phyloP scores from a whole-genome alignment of 2,797 vertebrate genomes.

The Euphonia xanthogaster region DNA sequence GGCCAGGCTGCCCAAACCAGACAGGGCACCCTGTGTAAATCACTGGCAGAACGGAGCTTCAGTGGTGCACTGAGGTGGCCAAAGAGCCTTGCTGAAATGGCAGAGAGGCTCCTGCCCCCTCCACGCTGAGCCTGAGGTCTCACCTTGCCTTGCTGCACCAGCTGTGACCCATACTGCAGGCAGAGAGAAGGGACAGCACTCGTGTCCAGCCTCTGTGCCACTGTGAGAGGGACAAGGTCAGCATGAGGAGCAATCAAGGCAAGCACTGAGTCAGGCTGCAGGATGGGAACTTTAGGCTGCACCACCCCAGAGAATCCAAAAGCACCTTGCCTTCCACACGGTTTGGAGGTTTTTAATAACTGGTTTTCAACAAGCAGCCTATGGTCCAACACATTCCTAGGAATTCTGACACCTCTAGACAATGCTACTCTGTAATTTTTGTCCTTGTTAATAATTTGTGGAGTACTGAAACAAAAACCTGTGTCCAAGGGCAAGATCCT shows the following conservation, averaged over 20 bases:
- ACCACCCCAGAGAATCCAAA: background rate
- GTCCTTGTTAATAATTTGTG: background rate
- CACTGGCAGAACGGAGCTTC: accelerated
- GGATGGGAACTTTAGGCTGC: background rate
- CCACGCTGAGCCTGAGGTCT: background rate
- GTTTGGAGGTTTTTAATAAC: background rate
- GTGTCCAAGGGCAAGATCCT: background rate
- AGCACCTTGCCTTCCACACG: background rate
- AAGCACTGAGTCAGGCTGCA: background rate
- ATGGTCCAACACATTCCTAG: background rate
- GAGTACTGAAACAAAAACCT: background rate
- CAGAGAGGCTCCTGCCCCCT: background rate
- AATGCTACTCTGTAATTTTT: background rate
- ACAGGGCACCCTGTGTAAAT: background rate
- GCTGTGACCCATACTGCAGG: slow-evolving; percentile 34
- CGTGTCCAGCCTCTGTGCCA: accelerated
- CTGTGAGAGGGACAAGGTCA: background rate
- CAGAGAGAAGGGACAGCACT: background rate
- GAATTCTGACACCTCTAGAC: background rate
- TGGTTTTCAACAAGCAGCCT: background rate
- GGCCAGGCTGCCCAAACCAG: background rate
- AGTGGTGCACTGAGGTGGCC: background rate
- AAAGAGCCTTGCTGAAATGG: background rate
- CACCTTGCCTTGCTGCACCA: background rate
- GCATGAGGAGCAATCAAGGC: accelerated